Evolutionary conservation across 2,797 vertebrate genomes (phyloP), one percentile per base, ranked within the genome.

Genomic region (Manis pentadactyla): DNA sequence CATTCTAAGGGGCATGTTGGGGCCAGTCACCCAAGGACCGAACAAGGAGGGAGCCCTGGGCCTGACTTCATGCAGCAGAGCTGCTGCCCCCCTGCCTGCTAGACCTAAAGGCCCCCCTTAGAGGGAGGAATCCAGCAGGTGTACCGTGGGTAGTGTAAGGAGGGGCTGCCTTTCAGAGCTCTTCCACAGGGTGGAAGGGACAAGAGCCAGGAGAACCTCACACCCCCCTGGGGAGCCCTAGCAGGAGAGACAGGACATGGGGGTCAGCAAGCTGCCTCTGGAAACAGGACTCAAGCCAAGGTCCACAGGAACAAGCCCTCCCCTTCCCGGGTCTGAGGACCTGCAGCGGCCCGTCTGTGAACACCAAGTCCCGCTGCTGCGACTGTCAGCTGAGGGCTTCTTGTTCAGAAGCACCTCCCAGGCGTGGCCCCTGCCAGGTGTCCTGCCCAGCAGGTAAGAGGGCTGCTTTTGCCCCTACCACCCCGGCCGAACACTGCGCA

Each of bases 81-180:
- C 57, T 25, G 21, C 21, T 29, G 25, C 55, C 49, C 29, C 29
- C 7, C 11, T 29, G 25, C 29, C 46, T 1, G 0, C 11, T 1
- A 7, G 68, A 81, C 21, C n/a, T 75, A 29, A 5, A 2, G 34
- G 66, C 31, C 18, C 53, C 59, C 25, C 29, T 18, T 25, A 59
- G 63, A 53, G 11, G 2, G n/a, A n/a, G 34, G 21, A 29, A 27
- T 29, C 63, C 37, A 15, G 31, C 19, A 69, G 39, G 29, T 17
- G 0, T 23, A 3, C 5, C 8, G 5, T 13, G 0, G 18, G 64
- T 10, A 14, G 1, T n/a, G 34, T 19, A 55, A 21, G 3, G 4
- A 57, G 25, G 68, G 61, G 11, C 34, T 63, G 46, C 51, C 69
- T 71, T 85, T 85, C 37, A 34, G 37, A 59, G 81, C 15, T 79